Conservation (phyloP, 2,113 vertebrate species). For the Sylvilagus bachmani region DNA sequence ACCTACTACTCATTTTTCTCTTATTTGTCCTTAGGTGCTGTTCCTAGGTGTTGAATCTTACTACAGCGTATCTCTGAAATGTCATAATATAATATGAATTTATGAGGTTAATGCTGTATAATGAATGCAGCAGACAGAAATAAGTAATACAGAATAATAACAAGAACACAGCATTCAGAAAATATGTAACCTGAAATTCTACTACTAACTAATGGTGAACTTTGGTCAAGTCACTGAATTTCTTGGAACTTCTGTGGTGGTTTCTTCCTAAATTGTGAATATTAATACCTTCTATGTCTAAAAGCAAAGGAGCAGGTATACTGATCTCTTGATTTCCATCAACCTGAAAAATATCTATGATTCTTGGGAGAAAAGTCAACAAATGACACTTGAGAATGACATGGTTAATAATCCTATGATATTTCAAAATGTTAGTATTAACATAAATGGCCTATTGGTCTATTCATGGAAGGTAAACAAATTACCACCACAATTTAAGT, state of each 20-base stretch:
- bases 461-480: slow-evolving; percentile 75
- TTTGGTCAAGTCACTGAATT: slow-evolving; percentile 8
- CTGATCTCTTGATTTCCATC: slow-evolving; percentile 55
- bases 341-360: slow-evolving; percentile 58
- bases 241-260: background rate
- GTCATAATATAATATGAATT: background rate
- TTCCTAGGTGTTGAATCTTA: background rate
- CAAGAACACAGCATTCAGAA: background rate
- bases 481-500: background rate
- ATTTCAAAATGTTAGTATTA: slow-evolving; percentile 83
- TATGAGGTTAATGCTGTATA: background rate
- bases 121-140: background rate
- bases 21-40: background rate
- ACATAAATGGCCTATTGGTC: slow-evolving; percentile 70
- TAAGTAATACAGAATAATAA: background rate
- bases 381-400: slow-evolving; percentile 74
- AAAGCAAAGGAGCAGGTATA: slow-evolving; percentile 16
- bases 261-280: slow-evolving; percentile 34
- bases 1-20: background rate
- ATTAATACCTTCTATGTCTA: slow-evolving; percentile 45
- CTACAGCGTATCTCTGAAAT: background rate
- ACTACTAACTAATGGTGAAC: background rate
- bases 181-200: background rate
- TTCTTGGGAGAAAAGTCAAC: slow-evolving; percentile 72
- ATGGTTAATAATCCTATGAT: slow-evolving; percentile 78